phyloP scores from a whole-genome alignment of 1,140 invertebrate genomes.

The Sesamia nonagrioides region DNA sequence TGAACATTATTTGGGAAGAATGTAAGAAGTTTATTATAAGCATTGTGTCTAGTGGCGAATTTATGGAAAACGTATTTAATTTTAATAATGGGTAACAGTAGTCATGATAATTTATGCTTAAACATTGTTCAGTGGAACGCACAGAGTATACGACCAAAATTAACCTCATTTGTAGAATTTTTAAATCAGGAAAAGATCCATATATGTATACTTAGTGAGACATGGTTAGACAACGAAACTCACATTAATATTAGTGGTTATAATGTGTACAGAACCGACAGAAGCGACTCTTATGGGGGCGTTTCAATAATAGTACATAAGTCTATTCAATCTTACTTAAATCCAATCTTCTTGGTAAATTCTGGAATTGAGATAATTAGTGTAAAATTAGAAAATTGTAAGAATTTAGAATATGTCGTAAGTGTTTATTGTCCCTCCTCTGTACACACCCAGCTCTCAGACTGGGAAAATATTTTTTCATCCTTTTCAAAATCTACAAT shows the following conservation, averaged over 20 bases:
- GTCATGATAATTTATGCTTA: background rate
- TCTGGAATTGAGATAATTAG: background rate
- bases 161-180: background rate
- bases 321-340: background rate
- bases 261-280: background rate
- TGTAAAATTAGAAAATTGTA: constrained; percentile 9
- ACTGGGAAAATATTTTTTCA: constrained; percentile 46
- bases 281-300: background rate
- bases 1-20: background rate
- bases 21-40: background rate
- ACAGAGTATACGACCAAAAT: background rate
- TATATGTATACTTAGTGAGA: no score
- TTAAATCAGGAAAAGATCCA: background rate
- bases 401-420: no score
- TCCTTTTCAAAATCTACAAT: no score
- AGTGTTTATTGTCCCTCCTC: constrained; percentile 46
- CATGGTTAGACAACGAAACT: background rate
- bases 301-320: constrained; percentile 20
- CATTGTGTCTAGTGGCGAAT: no score
- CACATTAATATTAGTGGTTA: background rate
- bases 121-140: background rate
- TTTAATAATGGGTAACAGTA: background rate
- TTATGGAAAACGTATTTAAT: background rate
- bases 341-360: background rate
- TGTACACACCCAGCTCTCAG: no score